A percentile compares a stretch with the other conserved stretches of the same genome.
Conservation (phyloP, 2,113 vertebrate genomes). For the Asarcornis scutulata region DNA sequence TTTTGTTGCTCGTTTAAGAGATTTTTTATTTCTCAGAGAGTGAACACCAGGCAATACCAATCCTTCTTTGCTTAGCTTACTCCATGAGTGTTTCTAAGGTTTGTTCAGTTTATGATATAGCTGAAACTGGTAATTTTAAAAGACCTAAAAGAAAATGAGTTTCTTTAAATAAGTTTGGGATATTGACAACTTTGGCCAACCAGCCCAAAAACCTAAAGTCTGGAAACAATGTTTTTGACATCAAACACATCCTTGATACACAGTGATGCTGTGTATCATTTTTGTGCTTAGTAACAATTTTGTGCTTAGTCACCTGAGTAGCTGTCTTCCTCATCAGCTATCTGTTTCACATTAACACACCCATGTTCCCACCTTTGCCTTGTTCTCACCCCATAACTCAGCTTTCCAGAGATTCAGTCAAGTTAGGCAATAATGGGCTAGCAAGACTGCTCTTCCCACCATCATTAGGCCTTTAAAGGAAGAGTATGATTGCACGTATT, state of each 20-base stretch:
- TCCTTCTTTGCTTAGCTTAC: neutral
- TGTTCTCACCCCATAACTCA: neutral
- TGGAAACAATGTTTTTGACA: neutral
- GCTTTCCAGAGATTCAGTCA: neutral
- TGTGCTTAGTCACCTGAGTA: neutral
- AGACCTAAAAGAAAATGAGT: neutral
- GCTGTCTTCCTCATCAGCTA: neutral
- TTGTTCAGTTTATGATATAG: neutral
- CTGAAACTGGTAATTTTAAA: neutral
- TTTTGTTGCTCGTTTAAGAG: neutral
- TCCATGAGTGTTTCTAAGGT: neutral
- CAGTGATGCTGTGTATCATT: neutral
- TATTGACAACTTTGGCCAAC: neutral
- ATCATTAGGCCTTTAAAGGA: neutral
- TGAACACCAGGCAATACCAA: neutral
- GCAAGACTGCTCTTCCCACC: accelerated
- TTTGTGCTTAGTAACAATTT: neutral
- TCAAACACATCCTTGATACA: neutral
- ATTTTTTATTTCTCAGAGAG: neutral
- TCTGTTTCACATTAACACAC: neutral
- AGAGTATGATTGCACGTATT: neutral
- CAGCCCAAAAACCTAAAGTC: neutral
- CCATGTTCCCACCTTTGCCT: neutral
- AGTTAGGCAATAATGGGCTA: neutral
- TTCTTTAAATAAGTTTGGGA: neutral